Percentiles rank a stretch among this genome's conserved stretches.
Conservation (phyloP, 64 coral and sea anemone genomes). For the Montipora sp. region DNA sequence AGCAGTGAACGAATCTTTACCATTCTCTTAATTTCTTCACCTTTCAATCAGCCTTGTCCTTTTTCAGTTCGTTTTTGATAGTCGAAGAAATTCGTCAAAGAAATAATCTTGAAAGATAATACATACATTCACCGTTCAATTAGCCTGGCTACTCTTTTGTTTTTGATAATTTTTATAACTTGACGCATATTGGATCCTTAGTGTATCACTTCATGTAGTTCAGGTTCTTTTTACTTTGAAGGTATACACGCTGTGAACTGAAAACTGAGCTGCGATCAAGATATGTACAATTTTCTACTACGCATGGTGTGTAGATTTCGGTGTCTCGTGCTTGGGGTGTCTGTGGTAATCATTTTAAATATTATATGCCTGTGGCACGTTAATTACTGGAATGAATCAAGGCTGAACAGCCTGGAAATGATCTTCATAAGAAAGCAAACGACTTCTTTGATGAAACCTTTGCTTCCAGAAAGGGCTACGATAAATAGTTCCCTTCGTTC, state of each 20-base stretch:
- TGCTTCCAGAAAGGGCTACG: not conserved
- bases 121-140: too few species aligned
- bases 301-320: not conserved
- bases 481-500: not conserved
- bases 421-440: not conserved
- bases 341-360: not conserved
- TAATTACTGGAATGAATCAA: not conserved
- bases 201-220: not conserved
- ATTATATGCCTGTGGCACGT: not conserved
- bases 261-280: not conserved
- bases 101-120: too few species aligned
- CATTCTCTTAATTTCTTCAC: too few species aligned
- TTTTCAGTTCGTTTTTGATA: too few species aligned
- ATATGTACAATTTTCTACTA: not conserved
- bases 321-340: not conserved
- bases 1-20: too few species aligned
- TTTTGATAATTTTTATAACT: too few species aligned
- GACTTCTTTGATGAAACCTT: not conserved
- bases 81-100: too few species aligned
- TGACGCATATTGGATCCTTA: too few species aligned
- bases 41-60: too few species aligned
- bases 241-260: not conserved
- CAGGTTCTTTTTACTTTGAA: not conserved
- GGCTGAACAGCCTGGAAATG: not conserved
- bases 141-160: too few species aligned